Evolutionary conservation across 2,888 invertebrate genomes (phyloP).

Genomic region (Drosophila birchii): DNA sequence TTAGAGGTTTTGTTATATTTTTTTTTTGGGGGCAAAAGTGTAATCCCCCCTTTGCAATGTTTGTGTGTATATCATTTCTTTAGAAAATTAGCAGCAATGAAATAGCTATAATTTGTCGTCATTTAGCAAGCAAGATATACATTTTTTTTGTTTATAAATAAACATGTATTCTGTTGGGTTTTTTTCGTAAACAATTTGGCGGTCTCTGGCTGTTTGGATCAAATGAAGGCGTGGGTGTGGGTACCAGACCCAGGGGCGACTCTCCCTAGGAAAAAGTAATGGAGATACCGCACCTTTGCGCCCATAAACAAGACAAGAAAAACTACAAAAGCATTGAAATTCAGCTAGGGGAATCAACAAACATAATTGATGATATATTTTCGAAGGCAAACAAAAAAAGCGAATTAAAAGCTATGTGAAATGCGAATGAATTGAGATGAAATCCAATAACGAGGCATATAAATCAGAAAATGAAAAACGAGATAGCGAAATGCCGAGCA

Average conservation of each 20-base stretch:
- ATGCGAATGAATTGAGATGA: constrained; percentile 24
- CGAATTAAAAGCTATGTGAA: constrained; percentile 26
- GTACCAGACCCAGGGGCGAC: constrained; percentile 46
- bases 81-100: constrained; percentile 49
- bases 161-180: constrained; percentile 30
- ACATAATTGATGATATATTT: constrained; percentile 59
- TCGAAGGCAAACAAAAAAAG: constrained; percentile 10
- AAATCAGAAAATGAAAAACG: constrained; percentile 30
- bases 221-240: constrained; percentile 54
- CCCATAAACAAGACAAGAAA: constrained; percentile 26
- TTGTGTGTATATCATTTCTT: constrained; percentile 28
- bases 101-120: constrained; percentile 62
- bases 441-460: constrained; percentile 38
- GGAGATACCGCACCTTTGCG: constrained; percentile 53
- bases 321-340: constrained; percentile 36
- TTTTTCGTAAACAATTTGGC: constrained; percentile 41
- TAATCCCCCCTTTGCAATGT: neutral
- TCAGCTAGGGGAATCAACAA: constrained; percentile 42
- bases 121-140: constrained; percentile 42
- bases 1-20: constrained; percentile 1
- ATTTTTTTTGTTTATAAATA: constrained; percentile 63
- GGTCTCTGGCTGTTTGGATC: constrained; percentile 34
- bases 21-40: constrained; percentile 2
- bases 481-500: neutral
- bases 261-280: constrained; percentile 29